phyloP scores from a whole-genome alignment of 2,888 invertebrate species.

The Epinotia ramella region DNA sequence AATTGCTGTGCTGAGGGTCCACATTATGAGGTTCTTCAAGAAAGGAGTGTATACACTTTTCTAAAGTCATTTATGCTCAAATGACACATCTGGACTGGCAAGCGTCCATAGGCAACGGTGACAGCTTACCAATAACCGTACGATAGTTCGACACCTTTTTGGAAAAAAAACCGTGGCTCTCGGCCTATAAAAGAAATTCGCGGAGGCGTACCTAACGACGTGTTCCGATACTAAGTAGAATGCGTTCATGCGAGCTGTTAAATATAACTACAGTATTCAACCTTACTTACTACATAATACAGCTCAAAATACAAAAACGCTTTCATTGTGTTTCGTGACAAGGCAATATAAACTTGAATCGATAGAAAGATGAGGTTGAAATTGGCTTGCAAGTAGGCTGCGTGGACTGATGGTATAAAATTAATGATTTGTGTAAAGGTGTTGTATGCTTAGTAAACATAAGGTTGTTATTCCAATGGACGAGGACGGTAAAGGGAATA shows the following conservation, averaged over 20 bases:
- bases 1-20: too few species aligned
- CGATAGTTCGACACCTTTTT: too few species aligned
- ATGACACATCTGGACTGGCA: too few species aligned
- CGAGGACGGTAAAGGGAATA: background rate
- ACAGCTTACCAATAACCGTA: too few species aligned
- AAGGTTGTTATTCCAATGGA: constrained; percentile 1
- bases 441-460: background rate
- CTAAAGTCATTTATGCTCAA: too few species aligned
- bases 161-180: background rate
- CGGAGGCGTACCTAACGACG: constrained; percentile 34
- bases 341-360: background rate
- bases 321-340: background rate
- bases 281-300: constrained; percentile 10
- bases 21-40: too few species aligned
- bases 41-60: too few species aligned
- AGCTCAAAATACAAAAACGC: background rate
- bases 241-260: constrained; percentile 7
- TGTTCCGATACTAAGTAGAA: constrained; percentile 38
- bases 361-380: background rate
- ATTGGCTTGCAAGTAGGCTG: background rate
- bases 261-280: background rate
- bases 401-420: background rate
- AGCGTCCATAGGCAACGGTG: too few species aligned
- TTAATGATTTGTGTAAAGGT: background rate
- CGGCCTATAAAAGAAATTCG: constrained; percentile 29